Percentiles rank a stretch among this genome's conserved stretches.
These are phyloP conservation scores for Adelosebastes latens DNA, from an alignment of 2,797 vertebrate genomes.

Conservation along the genomic window DNA sequence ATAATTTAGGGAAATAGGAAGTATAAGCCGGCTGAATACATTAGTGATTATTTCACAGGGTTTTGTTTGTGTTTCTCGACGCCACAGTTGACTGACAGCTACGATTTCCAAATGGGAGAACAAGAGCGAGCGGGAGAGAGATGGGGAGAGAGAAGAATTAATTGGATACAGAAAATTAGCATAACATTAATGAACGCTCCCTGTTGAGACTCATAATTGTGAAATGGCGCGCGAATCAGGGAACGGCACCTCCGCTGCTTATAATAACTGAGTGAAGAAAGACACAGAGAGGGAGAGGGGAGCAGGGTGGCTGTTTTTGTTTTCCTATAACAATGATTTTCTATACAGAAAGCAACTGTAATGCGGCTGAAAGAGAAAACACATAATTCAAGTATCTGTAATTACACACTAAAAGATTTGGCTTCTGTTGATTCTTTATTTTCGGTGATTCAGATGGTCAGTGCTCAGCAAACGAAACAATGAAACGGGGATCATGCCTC, in stretches of 20 bases:
- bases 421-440: constrained; percentile 21
- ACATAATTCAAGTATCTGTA: constrained; percentile 66
- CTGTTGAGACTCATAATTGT: constrained; percentile 84
- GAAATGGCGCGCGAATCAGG: constrained; percentile 76
- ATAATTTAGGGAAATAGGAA: constrained; percentile 58
- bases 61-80: constrained; percentile 78
- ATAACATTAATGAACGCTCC: constrained; percentile 88
- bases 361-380: constrained; percentile 38
- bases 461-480: constrained; percentile 19
- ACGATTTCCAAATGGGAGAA: constrained; percentile 78
- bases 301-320: constrained; percentile 63
- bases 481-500: not conserved
- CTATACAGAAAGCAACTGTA: constrained; percentile 56
- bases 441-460: constrained; percentile 43
- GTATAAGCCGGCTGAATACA: constrained; percentile 65
- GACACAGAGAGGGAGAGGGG: constrained; percentile 37
- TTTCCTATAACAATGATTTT: constrained; percentile 71
- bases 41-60: constrained; percentile 74
- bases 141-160: constrained; percentile 78
- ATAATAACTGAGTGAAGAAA: constrained; percentile 74
- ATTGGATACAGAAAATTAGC: constrained; percentile 88
- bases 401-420: constrained; percentile 58
- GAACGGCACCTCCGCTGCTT: constrained; percentile 74
- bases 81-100: constrained; percentile 82
- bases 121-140: constrained; percentile 70